Percentiles rank a stretch among this genome's conserved stretches.
Evolutionary conservation across 2,797 vertebrate species (phyloP).

Genomic region (Coccyzus lansbergi): DNA sequence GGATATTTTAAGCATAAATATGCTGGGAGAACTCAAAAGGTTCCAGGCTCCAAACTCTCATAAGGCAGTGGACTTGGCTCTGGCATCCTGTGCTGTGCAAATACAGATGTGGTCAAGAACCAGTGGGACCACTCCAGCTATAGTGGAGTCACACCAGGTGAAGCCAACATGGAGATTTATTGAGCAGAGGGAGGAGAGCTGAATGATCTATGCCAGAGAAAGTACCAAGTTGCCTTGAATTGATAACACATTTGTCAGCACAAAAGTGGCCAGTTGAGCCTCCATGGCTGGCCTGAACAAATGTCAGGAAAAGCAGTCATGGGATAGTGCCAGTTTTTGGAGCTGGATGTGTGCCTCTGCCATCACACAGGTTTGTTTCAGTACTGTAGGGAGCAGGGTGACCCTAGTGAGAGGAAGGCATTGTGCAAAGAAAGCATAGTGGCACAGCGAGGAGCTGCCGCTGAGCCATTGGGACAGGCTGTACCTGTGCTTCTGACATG

Average conservation of each 20-base stretch:
- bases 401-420: not conserved
- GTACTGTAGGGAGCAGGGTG: fast-evolving
- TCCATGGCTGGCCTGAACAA: not conserved
- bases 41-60: constrained; percentile 2
- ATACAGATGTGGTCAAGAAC: not conserved
- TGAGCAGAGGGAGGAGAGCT: not conserved
- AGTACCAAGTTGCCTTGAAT: not conserved
- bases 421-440: not conserved
- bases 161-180: not conserved
- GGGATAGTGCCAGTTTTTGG: not conserved
- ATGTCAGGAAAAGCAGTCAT: not conserved
- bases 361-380: not conserved
- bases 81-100: not conserved
- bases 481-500: not conserved
- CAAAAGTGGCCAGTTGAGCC: not conserved
- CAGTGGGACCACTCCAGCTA: not conserved
- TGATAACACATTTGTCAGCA: not conserved
- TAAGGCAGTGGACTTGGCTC: not conserved
- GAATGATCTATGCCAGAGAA: not conserved
- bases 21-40: not conserved
- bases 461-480: not conserved
- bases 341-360: not conserved
- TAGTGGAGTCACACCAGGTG: fast-evolving
- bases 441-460: not conserved
- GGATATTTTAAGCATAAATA: constrained; percentile 47